Evolutionary conservation across 2,113 vertebrate species (phyloP).

Genomic region (Cololabis saira): DNA sequence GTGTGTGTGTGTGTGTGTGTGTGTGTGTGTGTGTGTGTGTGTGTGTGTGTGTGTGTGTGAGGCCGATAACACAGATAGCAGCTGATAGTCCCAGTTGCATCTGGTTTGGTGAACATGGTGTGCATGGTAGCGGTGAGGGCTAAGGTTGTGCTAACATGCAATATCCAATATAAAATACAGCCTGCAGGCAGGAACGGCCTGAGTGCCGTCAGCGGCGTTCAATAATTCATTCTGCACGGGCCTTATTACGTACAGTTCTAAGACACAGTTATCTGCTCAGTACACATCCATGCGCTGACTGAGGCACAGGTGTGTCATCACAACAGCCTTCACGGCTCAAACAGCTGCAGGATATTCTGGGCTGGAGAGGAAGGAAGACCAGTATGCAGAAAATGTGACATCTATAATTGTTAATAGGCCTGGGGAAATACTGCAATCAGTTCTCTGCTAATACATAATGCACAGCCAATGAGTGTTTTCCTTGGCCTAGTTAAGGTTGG

Average conservation of each 20-base stretch:
- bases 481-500: too few species aligned
- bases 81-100: not conserved
- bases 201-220: slow-evolving; percentile 39
- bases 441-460: slow-evolving; percentile 46
- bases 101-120: not conserved
- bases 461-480: slow-evolving; percentile 14
- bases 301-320: slow-evolving; percentile 28
- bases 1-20: not conserved
- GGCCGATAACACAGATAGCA: not conserved
- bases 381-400: not conserved
- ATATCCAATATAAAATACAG: slow-evolving; percentile 28
- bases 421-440: slow-evolving; percentile 15
- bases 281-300: slow-evolving; percentile 20
- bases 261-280: slow-evolving; percentile 36
- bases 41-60: not conserved
- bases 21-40: not conserved
- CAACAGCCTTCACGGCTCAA: slow-evolving; percentile 6
- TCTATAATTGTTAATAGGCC: slow-evolving; percentile 10
- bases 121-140: not conserved
- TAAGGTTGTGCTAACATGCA: slow-evolving; percentile 30
- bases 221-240: slow-evolving; percentile 57
- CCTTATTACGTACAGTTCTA: slow-evolving; percentile 35
- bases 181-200: slow-evolving; percentile 21
- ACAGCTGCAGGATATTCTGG: slow-evolving; percentile 18
- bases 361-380: not conserved